These are phyloP conservation scores for Ibycter americanus DNA, from an alignment of 2,797 vertebrate species.

Conservation along the genomic window DNA sequence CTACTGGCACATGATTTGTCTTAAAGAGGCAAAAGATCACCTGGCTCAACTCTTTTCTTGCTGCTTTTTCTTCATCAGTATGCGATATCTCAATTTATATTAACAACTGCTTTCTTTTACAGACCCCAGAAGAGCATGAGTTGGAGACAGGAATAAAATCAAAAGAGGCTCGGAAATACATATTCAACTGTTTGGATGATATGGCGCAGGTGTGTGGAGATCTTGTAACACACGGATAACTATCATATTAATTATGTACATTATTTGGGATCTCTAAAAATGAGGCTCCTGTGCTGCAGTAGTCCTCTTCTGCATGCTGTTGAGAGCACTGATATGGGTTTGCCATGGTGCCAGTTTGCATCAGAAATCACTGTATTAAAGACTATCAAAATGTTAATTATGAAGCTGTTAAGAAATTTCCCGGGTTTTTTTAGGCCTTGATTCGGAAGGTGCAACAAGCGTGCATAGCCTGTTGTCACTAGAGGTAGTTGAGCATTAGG, in stretches of 20 bases:
- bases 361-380: not conserved
- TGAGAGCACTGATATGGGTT: not conserved
- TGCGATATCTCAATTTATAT: not conserved
- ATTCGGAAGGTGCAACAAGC: not conserved
- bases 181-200: conserved; percentile 98
- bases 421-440: not conserved
- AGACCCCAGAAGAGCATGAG: conserved; percentile 95
- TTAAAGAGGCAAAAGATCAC: not conserved
- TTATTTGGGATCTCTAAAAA: not conserved
- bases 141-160: conserved; percentile 96
- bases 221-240: not conserved
- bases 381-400: not conserved
- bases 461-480: not conserved
- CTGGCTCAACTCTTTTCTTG: not conserved
- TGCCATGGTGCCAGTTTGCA: not conserved
- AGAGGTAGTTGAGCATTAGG: not conserved
- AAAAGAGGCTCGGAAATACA: conserved; percentile 97
- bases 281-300: not conserved
- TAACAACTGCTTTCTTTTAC: conserved; percentile 34
- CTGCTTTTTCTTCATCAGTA: conserved; percentile 16
- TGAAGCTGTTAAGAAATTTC: not conserved
- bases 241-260: not conserved
- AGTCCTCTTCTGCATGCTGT: not conserved
- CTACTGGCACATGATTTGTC: not conserved
- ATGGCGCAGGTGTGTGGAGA: conserved; percentile 91